Percentiles rank a stretch among this genome's conserved stretches.
Evolutionary conservation across 2,797 vertebrate species (phyloP).

Genomic region (Chloroceryle amazona): DNA sequence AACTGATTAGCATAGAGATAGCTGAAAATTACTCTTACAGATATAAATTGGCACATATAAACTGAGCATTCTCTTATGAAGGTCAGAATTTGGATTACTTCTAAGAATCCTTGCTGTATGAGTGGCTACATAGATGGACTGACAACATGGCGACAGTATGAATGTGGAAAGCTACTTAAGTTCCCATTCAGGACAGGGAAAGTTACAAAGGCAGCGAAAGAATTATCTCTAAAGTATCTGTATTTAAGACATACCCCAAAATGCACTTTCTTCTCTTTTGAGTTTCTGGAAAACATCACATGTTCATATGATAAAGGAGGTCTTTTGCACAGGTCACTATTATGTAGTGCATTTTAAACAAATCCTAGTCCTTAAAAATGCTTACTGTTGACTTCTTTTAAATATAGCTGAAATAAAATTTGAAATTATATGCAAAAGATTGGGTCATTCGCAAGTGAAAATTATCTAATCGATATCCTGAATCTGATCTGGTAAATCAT

Average conservation of each 20-base stretch:
- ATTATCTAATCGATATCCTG: background rate
- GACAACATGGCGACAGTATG: background rate
- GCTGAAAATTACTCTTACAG: background rate
- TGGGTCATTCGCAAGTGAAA: background rate
- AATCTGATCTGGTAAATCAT: background rate
- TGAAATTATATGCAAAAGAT: background rate
- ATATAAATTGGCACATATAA: background rate
- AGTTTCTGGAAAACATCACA: background rate
- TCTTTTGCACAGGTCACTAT: background rate
- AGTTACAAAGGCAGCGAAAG: background rate
- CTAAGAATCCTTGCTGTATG: background rate
- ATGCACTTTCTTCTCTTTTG: background rate
- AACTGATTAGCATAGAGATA: background rate
- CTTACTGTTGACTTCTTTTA: background rate
- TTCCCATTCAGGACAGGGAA: background rate
- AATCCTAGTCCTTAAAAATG: background rate
- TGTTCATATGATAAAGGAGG: background rate
- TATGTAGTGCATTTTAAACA: background rate
- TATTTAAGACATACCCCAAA: background rate
- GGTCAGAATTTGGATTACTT: background rate
- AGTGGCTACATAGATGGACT: background rate
- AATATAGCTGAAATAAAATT: background rate
- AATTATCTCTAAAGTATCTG: background rate
- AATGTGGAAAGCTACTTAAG: background rate
- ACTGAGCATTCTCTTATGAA: background rate